These are phyloP conservation scores for Sebastes fasciatus DNA, from an alignment of 2,113 vertebrate genomes.

Conservation along the genomic window DNA sequence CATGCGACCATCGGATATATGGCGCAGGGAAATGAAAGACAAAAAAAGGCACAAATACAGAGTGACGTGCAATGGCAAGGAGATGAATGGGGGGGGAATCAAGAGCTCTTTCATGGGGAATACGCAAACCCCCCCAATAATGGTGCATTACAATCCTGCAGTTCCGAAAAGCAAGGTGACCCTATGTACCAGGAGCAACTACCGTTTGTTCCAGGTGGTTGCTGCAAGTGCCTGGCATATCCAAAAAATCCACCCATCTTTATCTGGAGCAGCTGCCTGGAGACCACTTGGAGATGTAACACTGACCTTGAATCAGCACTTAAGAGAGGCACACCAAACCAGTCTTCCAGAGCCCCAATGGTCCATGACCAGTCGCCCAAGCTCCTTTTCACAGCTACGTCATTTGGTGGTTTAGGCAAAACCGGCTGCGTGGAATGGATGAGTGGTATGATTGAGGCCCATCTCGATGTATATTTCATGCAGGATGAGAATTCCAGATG, in stretches of 20 bases:
- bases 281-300: conserved; percentile 67
- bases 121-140: conserved; percentile 40
- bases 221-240: conserved; percentile 6
- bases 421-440: conserved; percentile 33
- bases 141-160: conserved; percentile 71
- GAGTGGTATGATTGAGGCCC: conserved; percentile 31
- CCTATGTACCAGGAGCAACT: conserved; percentile 52
- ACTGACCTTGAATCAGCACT: conserved; percentile 79
- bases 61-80: conserved; percentile 16
- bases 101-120: conserved; percentile 22
- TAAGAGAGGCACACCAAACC: conserved; percentile 42
- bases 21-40: conserved; percentile 40
- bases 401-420: conserved; percentile 52
- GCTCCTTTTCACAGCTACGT: conserved; percentile 63
- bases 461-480: conserved; percentile 38
- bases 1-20: conserved; percentile 25
- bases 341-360: conserved; percentile 29
- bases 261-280: conserved; percentile 45
- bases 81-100: conserved; percentile 24
- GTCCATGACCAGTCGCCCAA: conserved; percentile 45
- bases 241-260: conserved; percentile 24
- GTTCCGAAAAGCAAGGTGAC: conserved; percentile 76
- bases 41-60: conserved; percentile 15
- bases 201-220: conserved; percentile 32
- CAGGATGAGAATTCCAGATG: conserved; percentile 27